Conservation (phyloP, 30 jellyfish, hydroid and myxozoan genomes). For the Morbakka virulenta region DNA sequence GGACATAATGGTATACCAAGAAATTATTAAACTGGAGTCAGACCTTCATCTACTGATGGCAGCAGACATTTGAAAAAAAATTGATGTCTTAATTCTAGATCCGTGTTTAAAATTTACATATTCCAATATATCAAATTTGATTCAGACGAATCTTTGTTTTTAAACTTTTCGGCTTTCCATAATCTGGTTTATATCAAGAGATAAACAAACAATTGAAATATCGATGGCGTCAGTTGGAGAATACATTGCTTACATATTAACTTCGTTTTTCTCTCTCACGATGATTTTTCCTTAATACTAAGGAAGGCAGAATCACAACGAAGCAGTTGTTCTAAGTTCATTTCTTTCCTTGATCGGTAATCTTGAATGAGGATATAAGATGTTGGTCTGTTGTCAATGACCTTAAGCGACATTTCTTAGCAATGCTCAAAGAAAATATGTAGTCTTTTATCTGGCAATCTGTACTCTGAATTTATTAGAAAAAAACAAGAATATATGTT, state of each 20-base stretch:
- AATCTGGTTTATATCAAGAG: background rate
- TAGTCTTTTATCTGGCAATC: too few relatives aligned
- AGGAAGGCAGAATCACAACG: background rate
- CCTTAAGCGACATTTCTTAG: too few relatives aligned
- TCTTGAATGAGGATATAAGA: too few relatives aligned
- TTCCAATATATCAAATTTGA: background rate
- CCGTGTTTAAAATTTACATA: background rate
- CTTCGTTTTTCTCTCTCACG: background rate
- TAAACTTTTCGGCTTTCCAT: background rate
- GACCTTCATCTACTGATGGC: background rate
- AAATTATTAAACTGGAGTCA: background rate
- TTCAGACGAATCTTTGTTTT: background rate
- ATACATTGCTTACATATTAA: background rate
- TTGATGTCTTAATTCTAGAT: background rate
- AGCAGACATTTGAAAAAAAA: background rate
- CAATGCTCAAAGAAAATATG: too few relatives aligned
- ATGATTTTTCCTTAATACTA: background rate
- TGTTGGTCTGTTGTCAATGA: too few relatives aligned
- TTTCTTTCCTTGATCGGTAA: background rate
- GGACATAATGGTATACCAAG: background rate
- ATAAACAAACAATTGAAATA: background rate
- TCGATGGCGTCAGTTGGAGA: background rate
- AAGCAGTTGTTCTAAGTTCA: background rate
- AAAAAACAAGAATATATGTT: too few relatives aligned
- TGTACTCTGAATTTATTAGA: too few relatives aligned